These are phyloP conservation scores for Tillus elongatus DNA, from an alignment of 2,888 invertebrate genomes.

Conservation along the genomic window DNA sequence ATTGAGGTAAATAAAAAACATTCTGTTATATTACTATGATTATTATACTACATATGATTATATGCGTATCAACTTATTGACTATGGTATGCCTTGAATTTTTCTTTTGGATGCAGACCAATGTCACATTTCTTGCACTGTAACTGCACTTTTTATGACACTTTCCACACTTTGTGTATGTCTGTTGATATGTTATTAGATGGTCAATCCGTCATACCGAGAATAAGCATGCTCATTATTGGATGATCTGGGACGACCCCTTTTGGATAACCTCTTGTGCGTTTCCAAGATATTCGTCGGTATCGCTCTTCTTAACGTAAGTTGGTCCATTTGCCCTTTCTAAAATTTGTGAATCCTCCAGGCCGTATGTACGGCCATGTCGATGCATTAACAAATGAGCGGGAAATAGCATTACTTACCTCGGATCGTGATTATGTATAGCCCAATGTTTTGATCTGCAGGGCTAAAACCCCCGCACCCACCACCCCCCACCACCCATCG, in stretches of 20 bases:
- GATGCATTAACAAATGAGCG: slow-evolving; percentile 16
- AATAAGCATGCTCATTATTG: slow-evolving; percentile 1
- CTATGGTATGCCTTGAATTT: no score
- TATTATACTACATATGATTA: no score
- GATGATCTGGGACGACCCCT: neutral
- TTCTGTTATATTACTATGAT: no score
- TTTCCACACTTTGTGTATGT: neutral
- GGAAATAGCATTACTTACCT: slow-evolving; percentile 21
- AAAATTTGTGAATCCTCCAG: slow-evolving; percentile 11
- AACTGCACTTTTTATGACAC: neutral
- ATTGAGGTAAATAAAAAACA: no score
- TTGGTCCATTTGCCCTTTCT: slow-evolving; percentile 16
- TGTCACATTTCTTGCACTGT: neutral
- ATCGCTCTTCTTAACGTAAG: slow-evolving; percentile 16
- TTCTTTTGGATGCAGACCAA: no score
- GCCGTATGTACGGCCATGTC: slow-evolving; percentile 14
- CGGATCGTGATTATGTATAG: slow-evolving; percentile 12
- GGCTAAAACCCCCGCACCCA: slow-evolving; percentile 1
- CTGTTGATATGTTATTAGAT: neutral
- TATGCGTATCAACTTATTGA: no score
- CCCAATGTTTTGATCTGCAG: slow-evolving; percentile 6
- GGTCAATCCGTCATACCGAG: slow-evolving; percentile 2
- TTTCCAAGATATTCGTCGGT: slow-evolving; percentile 6
- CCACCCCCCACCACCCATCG: neutral
- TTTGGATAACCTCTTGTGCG: slow-evolving; percentile 3